These are phyloP conservation scores for Octonoba sinensis DNA, from an alignment of 2,888 invertebrate genomes.

Conservation along the genomic window DNA sequence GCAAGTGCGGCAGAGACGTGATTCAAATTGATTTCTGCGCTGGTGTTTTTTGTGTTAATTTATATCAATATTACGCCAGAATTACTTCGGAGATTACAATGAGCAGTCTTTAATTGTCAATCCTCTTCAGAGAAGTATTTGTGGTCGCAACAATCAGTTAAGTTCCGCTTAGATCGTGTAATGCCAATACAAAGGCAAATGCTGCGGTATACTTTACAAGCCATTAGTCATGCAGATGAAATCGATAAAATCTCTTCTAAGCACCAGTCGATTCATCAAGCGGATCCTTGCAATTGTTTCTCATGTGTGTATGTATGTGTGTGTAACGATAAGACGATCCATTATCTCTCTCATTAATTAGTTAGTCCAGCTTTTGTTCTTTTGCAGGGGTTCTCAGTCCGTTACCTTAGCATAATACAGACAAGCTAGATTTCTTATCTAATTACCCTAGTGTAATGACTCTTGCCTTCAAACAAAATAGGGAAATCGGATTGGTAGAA, in stretches of 20 bases:
- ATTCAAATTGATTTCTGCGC: too few species aligned
- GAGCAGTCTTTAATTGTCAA: too few species aligned
- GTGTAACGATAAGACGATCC: constrained; percentile 53
- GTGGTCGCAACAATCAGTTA: too few species aligned
- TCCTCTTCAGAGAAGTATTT: too few species aligned
- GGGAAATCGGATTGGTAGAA: constrained; percentile 43
- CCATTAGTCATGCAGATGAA: constrained; percentile 63
- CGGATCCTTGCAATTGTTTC: constrained; percentile 58
- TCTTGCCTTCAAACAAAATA: constrained; percentile 42
- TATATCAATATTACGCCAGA: too few species aligned
- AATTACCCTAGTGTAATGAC: constrained; percentile 59
- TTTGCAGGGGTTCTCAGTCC: constrained; percentile 51
- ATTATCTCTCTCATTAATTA: constrained; percentile 62
- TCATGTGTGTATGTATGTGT: constrained; percentile 22
- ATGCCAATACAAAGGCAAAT: constrained; percentile 37
- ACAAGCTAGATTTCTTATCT: constrained; percentile 58
- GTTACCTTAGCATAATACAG: constrained; percentile 60
- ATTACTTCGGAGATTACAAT: too few species aligned
- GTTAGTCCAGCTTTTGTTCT: constrained; percentile 54
- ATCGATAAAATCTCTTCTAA: constrained; percentile 59
- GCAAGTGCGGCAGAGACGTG: too few species aligned
- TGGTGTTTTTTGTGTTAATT: too few species aligned
- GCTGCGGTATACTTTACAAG: constrained; percentile 42
- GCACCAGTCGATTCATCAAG: constrained; percentile 60
- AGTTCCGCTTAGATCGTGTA: constrained; percentile 33